A percentile compares a stretch with the other conserved stretches of the same genome.
Conservation (phyloP, 2,797 vertebrate species). For the Poecilia gillii region DNA sequence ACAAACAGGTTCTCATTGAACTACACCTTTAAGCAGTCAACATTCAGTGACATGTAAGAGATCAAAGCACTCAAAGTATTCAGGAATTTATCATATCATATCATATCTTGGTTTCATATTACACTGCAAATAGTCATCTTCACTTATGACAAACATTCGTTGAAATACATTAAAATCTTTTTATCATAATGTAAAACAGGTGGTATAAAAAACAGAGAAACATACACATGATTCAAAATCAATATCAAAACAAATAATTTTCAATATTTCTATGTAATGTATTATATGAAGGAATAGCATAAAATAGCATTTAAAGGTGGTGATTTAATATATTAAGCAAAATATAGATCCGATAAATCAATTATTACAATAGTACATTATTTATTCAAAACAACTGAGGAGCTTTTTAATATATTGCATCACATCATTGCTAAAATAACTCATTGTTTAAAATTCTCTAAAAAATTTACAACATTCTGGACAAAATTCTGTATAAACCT, state of each 20-base stretch:
- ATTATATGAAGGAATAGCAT: not conserved
- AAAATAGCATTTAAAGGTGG: not conserved
- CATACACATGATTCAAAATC: not conserved
- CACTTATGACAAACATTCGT: not conserved
- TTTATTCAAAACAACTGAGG: no score
- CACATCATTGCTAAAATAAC: no score
- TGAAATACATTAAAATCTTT: not conserved
- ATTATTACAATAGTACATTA: no score
- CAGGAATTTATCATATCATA: not conserved
- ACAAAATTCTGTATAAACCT: no score
- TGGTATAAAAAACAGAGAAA: not conserved
- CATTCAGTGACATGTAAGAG: not conserved
- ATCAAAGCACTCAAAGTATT: not conserved
- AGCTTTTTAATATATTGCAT: no score
- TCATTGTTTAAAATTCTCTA: no score
- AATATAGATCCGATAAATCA: not conserved
- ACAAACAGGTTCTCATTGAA: not conserved
- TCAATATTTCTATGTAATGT: not conserved
- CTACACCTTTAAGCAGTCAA: not conserved
- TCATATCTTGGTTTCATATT: not conserved
- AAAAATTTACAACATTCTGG: no score
- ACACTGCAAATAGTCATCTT: not conserved
- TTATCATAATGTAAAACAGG: not conserved
- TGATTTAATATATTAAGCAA: not conserved
- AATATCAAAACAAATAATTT: not conserved